phyloP scores from a whole-genome alignment of 2,888 invertebrate genomes.

The Orthosia cruda region DNA sequence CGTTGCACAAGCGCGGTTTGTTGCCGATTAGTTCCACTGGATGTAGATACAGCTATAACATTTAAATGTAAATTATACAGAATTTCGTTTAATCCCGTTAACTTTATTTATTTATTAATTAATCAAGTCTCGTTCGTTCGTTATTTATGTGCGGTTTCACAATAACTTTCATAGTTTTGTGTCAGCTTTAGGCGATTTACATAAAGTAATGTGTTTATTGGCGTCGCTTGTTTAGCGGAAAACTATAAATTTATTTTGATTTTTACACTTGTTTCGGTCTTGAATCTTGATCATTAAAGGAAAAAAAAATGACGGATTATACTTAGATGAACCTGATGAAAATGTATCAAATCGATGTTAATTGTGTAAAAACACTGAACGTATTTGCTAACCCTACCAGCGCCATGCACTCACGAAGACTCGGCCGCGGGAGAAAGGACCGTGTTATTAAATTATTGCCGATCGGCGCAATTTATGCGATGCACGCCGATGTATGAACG shows the following conservation, averaged over 20 bases:
- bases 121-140: conserved; percentile 34
- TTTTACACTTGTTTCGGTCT: background rate
- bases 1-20: conserved; percentile 31
- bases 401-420: background rate
- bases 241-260: background rate
- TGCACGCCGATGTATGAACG: conserved; percentile 4
- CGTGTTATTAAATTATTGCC: conserved; percentile 30
- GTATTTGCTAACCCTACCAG: background rate
- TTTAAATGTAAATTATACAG: conserved; percentile 62
- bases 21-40: conserved; percentile 47
- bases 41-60: conserved; percentile 47
- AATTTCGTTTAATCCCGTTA: conserved; percentile 46
- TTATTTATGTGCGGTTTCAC: conserved; percentile 47
- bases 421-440: conserved; percentile 8
- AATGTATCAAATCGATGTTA: background rate
- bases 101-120: conserved; percentile 45
- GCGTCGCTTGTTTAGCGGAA: background rate
- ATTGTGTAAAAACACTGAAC: background rate
- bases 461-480: conserved; percentile 13
- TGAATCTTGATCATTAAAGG: background rate
- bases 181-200: conserved; percentile 15
- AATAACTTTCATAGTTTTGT: conserved; percentile 17
- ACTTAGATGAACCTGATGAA: background rate
- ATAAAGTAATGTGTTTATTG: conserved; percentile 31
- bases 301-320: background rate